Base-by-base conservation (phyloP, 2,888 invertebrate genomes). In the Orthonychiurus folsomi region DNA sequence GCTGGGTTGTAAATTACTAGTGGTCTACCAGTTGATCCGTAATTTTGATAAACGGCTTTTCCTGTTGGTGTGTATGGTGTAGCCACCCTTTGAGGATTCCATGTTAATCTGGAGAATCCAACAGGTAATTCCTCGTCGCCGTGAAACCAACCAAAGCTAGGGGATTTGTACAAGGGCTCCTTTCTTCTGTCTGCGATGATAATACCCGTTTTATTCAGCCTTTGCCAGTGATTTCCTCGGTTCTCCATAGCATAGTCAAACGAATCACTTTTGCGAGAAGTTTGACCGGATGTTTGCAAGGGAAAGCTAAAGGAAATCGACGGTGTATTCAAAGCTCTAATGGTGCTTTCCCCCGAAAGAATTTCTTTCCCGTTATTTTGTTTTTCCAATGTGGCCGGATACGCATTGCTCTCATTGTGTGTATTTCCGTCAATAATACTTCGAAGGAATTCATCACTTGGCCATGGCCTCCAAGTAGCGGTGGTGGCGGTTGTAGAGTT, bases 391-490 rank as follows among this genome's bases (percentile, higher is more conserved):
- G 21, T 12, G 12, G 5, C 9, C 24, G 55, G 5, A 23, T 55
- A 12, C 18, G 55, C 25, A 3, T 24, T 25, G 55, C 24, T 55
- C 24, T 2, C 3, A 55, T 55, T 55, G 3, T 21, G 21, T 21
- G 24, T 5, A 5, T 23, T 24, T 5, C 37, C 37, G 15, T 23
- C 25, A 55, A 55, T 55, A 5, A 55, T 23, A 24, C 24, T 24
- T 9, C 20, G 24, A 25, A 55, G 24, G 18, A 55, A 55, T 24
- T 55, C 25, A 24, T 55, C 24, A 24, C 21, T 21, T 24, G 55
- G 55, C 55, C 55, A 55, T 18, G 55, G 55, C 25, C 55, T 55
- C 15, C 24, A 9, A 55, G 23, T 55, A 3, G 2, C 24, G 21
- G 55, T 55, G 9, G 55, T 5, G 9, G 15, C 37, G 37, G 37